phyloP scores from a whole-genome alignment of 1,140 invertebrate genomes.

The Cepaea nemoralis region DNA sequence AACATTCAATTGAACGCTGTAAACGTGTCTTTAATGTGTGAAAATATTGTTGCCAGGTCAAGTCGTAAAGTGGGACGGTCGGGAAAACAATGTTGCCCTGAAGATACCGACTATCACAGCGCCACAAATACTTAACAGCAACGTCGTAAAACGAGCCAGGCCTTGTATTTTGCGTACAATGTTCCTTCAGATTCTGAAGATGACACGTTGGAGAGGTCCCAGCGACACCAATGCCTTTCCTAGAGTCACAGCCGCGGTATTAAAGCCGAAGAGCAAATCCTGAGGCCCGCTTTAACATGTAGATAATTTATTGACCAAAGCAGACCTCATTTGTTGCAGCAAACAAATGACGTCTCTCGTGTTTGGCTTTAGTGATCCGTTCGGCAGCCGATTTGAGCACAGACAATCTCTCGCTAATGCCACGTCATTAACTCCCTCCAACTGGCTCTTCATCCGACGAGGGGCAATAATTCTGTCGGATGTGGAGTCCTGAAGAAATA shows the following conservation, averaged over 20 bases:
- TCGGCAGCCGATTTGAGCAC: background rate
- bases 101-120: background rate
- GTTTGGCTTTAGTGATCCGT: background rate
- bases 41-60: constrained; percentile 14
- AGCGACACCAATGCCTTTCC: background rate
- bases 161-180: background rate
- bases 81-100: background rate
- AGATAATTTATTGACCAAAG: background rate
- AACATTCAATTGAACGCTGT: background rate
- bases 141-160: background rate
- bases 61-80: background rate
- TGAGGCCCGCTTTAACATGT: background rate
- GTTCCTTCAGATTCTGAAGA: background rate
- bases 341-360: background rate
- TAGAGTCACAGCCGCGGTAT: background rate
- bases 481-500: constrained; percentile 37
- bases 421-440: constrained; percentile 14
- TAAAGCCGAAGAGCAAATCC: constrained; percentile 11
- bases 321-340: background rate
- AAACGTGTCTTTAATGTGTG: constrained; percentile 19
- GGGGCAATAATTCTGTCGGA: constrained; percentile 35
- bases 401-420: constrained; percentile 7
- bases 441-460: background rate
- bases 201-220: background rate
- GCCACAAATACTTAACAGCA: background rate